Percentiles rank a stretch among this genome's conserved stretches.
Conservation (phyloP, 2,888 invertebrate species). For the Synanthedon andrenaeformis region DNA sequence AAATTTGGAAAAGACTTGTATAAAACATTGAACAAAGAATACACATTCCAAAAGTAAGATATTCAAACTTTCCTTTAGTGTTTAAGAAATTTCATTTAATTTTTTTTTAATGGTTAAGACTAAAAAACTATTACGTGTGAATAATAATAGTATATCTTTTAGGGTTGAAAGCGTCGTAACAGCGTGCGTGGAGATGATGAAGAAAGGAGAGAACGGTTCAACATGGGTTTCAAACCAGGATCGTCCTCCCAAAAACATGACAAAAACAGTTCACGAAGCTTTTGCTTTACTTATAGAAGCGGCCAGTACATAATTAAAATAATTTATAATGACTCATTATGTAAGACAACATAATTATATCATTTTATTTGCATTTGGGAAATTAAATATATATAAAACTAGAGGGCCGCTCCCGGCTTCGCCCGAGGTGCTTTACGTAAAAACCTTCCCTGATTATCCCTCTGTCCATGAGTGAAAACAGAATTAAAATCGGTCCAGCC, state of each 20-base stretch:
- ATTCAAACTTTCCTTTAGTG: not conserved
- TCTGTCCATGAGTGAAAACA: no score
- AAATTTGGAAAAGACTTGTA: conserved; percentile 3
- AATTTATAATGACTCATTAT: no score
- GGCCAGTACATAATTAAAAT: no score
- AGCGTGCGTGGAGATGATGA: conserved; percentile 11
- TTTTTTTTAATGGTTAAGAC: not conserved
- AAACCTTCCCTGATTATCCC: no score
- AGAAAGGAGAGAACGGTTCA: conserved; percentile 11
- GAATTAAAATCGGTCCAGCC: no score
- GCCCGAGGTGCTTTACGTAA: no score
- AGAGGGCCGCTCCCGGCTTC: no score
- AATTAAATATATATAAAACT: no score
- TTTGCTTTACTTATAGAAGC: not conserved
- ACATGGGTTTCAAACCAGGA: conserved; percentile 10
- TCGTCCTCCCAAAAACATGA: conserved; percentile 9
- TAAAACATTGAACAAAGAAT: not conserved
- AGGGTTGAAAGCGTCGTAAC: conserved; percentile 12
- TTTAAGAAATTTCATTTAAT: not conserved
- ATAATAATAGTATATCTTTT: conserved; percentile 1
- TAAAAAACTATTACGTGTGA: not conserved
- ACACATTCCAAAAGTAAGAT: not conserved
- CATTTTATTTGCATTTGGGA: no score
- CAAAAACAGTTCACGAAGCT: not conserved
- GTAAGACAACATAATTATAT: no score